phyloP scores from a whole-genome alignment of 2,113 vertebrate species.

The Brachirus orientalis region DNA sequence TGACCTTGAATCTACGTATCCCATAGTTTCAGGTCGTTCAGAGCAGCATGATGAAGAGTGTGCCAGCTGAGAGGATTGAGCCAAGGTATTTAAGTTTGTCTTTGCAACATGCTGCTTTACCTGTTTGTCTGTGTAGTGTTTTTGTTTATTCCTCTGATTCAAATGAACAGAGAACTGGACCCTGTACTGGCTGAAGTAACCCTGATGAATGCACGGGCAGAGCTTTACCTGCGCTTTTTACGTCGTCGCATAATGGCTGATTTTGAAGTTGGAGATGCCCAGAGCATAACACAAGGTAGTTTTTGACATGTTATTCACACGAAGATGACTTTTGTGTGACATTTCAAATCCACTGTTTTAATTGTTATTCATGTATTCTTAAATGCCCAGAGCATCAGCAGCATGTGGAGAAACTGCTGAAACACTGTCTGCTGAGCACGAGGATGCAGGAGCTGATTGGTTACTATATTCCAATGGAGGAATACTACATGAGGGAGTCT shows the following conservation, averaged over 20 bases:
- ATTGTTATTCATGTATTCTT: background rate
- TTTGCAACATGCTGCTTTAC: background rate
- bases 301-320: too few relatives aligned
- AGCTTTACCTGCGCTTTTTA: conserved; percentile 95
- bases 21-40: conserved; percentile 95
- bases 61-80: conserved; percentile 89
- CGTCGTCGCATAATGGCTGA: conserved; percentile 89
- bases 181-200: conserved; percentile 95
- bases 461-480: conserved; percentile 98
- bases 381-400: conserved; percentile 89
- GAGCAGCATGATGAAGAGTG: conserved; percentile 92
- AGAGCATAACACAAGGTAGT: conserved; percentile 90
- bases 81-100: conserved; percentile 83
- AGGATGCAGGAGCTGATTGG: conserved; percentile 98
- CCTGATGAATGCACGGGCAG: conserved; percentile 94
- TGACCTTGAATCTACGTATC: conserved; percentile 8
- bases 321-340: background rate
- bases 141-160: conserved; percentile 17
- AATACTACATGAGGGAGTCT: conserved; percentile 98
- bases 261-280: conserved; percentile 94
- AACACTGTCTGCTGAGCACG: conserved; percentile 91
- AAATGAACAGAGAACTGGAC: conserved; percentile 88
- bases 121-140: background rate
- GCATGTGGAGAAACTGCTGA: conserved; percentile 91
- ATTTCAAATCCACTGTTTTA: background rate